Percentiles rank a stretch among this genome's conserved stretches.
These are phyloP conservation scores for Saccostrea cuccullata DNA, from an alignment of 1,140 invertebrate species.

Conservation along the genomic window DNA sequence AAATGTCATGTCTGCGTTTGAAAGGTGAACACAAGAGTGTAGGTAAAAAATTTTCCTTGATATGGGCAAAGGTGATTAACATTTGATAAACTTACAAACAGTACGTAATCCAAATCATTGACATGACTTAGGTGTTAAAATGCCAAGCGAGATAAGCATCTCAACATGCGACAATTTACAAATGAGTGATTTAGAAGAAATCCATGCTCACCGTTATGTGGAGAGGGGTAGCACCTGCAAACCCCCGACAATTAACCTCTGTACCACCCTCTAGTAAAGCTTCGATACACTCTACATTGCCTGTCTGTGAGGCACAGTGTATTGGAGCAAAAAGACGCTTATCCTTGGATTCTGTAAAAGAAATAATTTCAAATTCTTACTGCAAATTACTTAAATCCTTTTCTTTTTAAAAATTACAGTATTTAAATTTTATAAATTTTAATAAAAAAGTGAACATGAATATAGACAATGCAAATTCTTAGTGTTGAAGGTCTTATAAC, in stretches of 20 bases:
- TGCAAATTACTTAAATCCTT: neutral
- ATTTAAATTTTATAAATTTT: neutral
- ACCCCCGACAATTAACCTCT: conserved; percentile 74
- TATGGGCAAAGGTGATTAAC: neutral
- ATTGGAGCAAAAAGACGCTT: conserved; percentile 74
- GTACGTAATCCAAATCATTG: neutral
- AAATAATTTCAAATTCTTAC: neutral
- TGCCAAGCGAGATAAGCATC: neutral
- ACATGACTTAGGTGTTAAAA: conserved; percentile 18
- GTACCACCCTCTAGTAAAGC: conserved; percentile 72
- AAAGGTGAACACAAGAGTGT: neutral
- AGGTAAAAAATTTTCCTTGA: neutral
- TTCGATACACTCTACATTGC: conserved; percentile 69
- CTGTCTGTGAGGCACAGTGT: conserved; percentile 75
- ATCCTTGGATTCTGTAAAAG: conserved; percentile 70
- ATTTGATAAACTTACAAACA: neutral
- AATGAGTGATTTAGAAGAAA: conserved; percentile 1
- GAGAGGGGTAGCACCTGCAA: conserved; percentile 75
- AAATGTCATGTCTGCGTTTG: neutral
- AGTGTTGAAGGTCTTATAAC: too few relatives aligned
- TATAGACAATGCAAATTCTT: neutral
- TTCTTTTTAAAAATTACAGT: neutral
- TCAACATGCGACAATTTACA: conserved; percentile 29
- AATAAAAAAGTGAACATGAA: neutral
- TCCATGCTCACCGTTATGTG: conserved; percentile 73